phyloP scores from a whole-genome alignment of 2,113 vertebrate genomes.

The Tragelaphus buxtoni region DNA sequence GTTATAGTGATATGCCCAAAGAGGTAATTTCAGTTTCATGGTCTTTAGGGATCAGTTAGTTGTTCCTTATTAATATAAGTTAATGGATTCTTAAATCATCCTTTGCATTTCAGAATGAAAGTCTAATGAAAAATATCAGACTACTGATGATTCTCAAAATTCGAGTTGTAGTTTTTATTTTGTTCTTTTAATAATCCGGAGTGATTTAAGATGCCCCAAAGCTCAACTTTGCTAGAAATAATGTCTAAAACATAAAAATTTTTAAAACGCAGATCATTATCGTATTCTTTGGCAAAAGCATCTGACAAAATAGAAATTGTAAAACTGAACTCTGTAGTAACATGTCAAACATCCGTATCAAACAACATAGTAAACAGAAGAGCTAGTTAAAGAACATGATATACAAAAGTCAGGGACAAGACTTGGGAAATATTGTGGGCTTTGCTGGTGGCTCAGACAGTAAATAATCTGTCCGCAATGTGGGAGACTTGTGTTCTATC shows the following conservation, averaged over 20 bases:
- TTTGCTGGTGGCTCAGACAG: not conserved
- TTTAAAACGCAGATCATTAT: not conserved
- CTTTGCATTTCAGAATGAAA: conserved; percentile 16
- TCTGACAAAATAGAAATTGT: not conserved
- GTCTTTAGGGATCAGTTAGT: not conserved
- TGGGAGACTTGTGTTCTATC: not conserved
- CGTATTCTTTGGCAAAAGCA: conserved; percentile 7
- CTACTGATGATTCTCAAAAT: not conserved
- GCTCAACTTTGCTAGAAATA: not conserved
- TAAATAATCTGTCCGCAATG: not conserved
- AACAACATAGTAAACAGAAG: not conserved
- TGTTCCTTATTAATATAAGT: not conserved
- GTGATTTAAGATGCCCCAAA: not conserved
- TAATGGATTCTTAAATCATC: not conserved
- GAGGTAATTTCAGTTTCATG: not conserved
- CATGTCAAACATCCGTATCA: not conserved
- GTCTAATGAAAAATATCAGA: not conserved
- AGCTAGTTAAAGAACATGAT: not conserved
- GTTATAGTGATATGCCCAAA: not conserved
- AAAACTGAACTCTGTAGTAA: not conserved
- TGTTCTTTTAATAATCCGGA: not conserved
- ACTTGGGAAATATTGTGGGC: not conserved
- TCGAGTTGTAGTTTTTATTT: not conserved
- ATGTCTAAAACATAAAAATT: not conserved
- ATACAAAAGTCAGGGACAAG: not conserved